Evolutionary conservation across 2,113 vertebrate species (phyloP), one percentile per base, ranked within the genome.

Genomic region (Cyanoramphus novaezelandiae): DNA sequence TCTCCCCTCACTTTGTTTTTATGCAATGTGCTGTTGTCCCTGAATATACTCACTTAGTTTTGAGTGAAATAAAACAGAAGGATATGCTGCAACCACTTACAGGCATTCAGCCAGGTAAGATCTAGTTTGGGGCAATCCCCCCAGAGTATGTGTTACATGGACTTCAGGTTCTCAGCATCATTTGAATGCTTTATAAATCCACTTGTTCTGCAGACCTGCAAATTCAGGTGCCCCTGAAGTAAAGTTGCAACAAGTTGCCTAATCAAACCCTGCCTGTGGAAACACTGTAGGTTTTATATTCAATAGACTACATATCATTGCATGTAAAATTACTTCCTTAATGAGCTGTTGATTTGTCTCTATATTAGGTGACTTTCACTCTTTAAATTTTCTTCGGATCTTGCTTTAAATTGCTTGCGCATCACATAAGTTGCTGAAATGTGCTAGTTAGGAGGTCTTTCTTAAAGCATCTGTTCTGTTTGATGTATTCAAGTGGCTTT

Each of bases 121-220:
- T 59, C 41, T 70, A 28, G 13, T 72, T 60, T 39, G 49, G 55
- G 78, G 6, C 24, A 70, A 1, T 68, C 3, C 20, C 12, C 9
- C 12, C 18, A 10, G 33, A 43, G 57, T 75, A 19, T 0, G 0
- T 41, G 3, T 44, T 46, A 39, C 9, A 13, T 20, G 27, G 21
- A 18, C 1, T 11, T 33, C 20, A 31, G 25, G 31, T 82, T 90
- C 50, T 67, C 55, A 11, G 17, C 55, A 20, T 63, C 15, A 4
- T 13, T 70, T 81, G 35, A 28, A 10, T 57, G 59, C 27, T 65
- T 24, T 69, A 1, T 46, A 13, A 57, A 29, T 74, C 23, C 25
- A 28, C 41, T 43, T 52, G 4, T 49, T 17, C 18, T 65, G 12
- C 21, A 67, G 55, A 84, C 44, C 41, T 63, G 72, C 27, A 82